phyloP scores from a whole-genome alignment of 2,888 invertebrate species.

The Meghimatium bilineatum region DNA sequence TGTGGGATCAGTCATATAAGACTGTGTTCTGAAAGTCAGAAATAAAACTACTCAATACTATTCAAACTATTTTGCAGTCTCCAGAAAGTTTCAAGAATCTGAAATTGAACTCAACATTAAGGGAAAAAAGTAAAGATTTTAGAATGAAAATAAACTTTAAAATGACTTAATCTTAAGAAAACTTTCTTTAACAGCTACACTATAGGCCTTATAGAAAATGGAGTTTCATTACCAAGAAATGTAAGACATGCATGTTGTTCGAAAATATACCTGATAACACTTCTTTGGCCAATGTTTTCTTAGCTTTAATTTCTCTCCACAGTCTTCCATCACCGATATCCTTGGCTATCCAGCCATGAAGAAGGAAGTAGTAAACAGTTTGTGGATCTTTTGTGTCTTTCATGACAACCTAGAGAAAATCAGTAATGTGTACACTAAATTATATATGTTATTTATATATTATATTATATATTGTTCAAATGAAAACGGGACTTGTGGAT shows the following conservation, averaged over 20 bases:
- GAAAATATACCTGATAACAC: conserved; percentile 56
- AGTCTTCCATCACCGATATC: conserved; percentile 68
- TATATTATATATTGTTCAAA: too few relatives aligned
- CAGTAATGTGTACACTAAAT: too few relatives aligned
- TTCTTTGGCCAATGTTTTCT: conserved; percentile 63
- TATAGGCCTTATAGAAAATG: background rate
- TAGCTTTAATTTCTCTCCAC: conserved; percentile 66
- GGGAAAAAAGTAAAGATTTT: too few relatives aligned
- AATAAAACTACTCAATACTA: too few relatives aligned
- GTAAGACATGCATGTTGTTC: background rate
- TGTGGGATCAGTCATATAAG: too few relatives aligned
- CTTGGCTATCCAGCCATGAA: conserved; percentile 68
- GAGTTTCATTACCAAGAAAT: background rate
- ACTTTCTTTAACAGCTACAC: background rate
- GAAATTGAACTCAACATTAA: too few relatives aligned
- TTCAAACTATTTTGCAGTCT: too few relatives aligned
- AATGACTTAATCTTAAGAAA: background rate
- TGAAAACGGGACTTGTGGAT: too few relatives aligned
- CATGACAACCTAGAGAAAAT: conserved; percentile 41
- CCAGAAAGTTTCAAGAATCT: too few relatives aligned
- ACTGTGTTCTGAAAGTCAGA: too few relatives aligned
- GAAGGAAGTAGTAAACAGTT: conserved; percentile 57
- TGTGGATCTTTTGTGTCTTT: conserved; percentile 48
- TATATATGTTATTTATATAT: too few relatives aligned
- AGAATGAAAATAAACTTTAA: background rate